phyloP scores from a whole-genome alignment of 2,888 invertebrate genomes.

The Zhuqinia jingwanae region DNA sequence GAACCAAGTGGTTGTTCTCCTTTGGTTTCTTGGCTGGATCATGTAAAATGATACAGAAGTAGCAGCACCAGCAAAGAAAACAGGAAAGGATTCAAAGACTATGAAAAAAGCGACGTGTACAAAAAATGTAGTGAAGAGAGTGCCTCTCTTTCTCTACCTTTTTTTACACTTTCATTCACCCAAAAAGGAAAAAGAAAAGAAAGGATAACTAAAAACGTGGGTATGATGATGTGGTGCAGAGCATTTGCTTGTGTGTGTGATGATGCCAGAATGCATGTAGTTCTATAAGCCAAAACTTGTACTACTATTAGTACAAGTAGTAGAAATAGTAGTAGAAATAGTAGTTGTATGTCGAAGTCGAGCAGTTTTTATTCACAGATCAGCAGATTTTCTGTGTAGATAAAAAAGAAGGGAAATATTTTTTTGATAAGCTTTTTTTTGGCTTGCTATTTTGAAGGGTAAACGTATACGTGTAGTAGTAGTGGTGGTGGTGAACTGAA shows the following conservation, averaged over 20 bases:
- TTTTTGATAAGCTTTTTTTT: slow-evolving; percentile 67
- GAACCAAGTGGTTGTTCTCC: background rate
- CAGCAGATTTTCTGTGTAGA: slow-evolving; percentile 68
- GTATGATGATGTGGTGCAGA: slow-evolving; percentile 13
- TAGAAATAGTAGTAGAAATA: background rate
- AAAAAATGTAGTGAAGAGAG: background rate
- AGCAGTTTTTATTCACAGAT: slow-evolving; percentile 64
- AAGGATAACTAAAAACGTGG: background rate
- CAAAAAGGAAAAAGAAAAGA: background rate
- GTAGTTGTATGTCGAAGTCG: background rate
- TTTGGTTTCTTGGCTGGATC: slow-evolving; percentile 15
- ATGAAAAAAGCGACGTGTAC: background rate
- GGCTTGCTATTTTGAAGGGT: slow-evolving; percentile 51
- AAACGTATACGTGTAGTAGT: background rate
- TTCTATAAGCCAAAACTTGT: too few species aligned
- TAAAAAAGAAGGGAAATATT: slow-evolving; percentile 54
- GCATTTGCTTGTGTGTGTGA: too few species aligned
- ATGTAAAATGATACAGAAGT: slow-evolving; percentile 4
- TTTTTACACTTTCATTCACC: slow-evolving; percentile 17
- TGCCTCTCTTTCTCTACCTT: background rate
- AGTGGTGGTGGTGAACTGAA: too few species aligned
- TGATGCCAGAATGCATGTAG: background rate
- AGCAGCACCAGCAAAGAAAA: background rate
- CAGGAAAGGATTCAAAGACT: slow-evolving; percentile 13
- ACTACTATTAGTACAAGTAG: too few species aligned